phyloP scores from a whole-genome alignment of 2,113 vertebrate genomes.

The Heterotilapia buettikoferi region DNA sequence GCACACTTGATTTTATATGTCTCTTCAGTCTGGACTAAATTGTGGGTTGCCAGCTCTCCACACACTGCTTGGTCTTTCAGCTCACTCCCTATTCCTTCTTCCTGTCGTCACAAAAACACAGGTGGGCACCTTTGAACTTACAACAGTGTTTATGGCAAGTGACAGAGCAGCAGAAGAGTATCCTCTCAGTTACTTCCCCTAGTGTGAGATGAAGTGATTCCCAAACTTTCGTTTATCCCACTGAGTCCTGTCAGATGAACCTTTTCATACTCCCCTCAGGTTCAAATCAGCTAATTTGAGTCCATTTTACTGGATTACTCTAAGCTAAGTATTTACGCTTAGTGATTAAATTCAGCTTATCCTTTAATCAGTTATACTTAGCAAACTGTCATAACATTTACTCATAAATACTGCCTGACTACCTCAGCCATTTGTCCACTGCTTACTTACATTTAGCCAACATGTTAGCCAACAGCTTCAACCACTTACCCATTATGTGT shows the following conservation, averaged over 20 bases:
- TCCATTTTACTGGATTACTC: not conserved
- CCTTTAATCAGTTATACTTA: not conserved
- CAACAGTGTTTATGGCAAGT: not conserved
- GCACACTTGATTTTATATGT: conserved; percentile 43
- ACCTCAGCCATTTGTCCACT: not conserved
- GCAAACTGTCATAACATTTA: not conserved
- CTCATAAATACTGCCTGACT: not conserved
- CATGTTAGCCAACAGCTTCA: not conserved
- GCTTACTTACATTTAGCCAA: not conserved
- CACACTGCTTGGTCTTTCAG: conserved; percentile 2
- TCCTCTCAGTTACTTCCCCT: not conserved
- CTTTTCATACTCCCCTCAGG: not conserved
- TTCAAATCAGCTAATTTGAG: not conserved
- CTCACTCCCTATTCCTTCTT: not conserved
- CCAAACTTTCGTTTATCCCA: not conserved
- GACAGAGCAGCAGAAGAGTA: not conserved
- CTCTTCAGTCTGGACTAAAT: conserved; percentile 52
- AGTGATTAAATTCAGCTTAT: not conserved
- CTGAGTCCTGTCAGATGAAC: not conserved
- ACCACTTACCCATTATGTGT: not conserved
- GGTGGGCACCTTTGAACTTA: conserved; percentile 16
- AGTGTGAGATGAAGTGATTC: not conserved
- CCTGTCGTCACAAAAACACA: conserved; percentile 37
- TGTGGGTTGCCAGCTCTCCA: conserved; percentile 36
- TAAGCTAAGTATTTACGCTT: not conserved